Base-by-base conservation (phyloP, 1,140 invertebrate genomes). In the Daktulosphaira vitifoliae region DNA sequence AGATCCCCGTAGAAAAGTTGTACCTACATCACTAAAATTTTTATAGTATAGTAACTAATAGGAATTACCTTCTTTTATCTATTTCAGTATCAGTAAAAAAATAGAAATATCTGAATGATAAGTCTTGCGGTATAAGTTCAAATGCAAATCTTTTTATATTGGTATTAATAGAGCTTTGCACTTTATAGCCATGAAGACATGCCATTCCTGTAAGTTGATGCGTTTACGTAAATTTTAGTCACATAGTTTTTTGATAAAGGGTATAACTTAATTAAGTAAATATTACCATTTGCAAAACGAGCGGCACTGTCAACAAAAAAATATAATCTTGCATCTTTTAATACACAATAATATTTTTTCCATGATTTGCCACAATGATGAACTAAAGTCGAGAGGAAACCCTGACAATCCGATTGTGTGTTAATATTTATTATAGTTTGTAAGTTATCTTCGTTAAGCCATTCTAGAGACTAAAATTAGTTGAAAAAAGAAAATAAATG, bases 291-390 rank as follows among this genome's bases (percentile, higher is more conserved):
- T 68, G 92, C 90, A 72, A 80, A 84, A 71, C 87, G 87, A 66
- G 91, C 86, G 72, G 88, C 88, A 13, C 83, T 84, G 74, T 93
- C 89, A 69, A 86, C 85, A 76, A 94, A 97, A 76, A 96, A 94
- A 78, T 94, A 97, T 11, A 97, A 79, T 71, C 90, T 93, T 48
- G 92, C 93, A 76, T 96, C 92, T 75, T 96, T 96, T 5, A 97
- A 80, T 20, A 97, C 87, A 78, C 93, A 96, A 78, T 94, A 96
- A 48, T 92, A 81, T 71, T 87, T 84, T 66, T 86, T 88, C 92
- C 92, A 97, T 50, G 81, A 85, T 77, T 87, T 90, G 84, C 79
- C 86, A 74, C 81, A 85, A 69, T 71, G 67, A 75, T 86, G 73
- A 78, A 70, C 83, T 37, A 89, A 81, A 75, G 95, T 96, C 71